A percentile compares a stretch with the other conserved stretches of the same genome.
Conservation (phyloP, 2,888 invertebrate species). For the Acrocyrtus sp. region DNA sequence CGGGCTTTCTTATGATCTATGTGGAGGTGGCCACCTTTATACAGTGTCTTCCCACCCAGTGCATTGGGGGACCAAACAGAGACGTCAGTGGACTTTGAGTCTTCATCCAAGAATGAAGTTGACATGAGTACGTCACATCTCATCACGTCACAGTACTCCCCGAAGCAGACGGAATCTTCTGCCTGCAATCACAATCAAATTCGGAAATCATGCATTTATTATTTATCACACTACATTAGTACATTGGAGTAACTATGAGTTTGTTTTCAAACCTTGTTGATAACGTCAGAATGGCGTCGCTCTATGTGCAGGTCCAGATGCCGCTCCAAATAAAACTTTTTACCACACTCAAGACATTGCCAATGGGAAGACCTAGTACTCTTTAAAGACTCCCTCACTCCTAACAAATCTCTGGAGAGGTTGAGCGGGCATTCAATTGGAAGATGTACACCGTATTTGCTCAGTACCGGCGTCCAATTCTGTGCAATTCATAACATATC, state of each 20-base stretch:
- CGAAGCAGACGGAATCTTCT: conserved; percentile 91
- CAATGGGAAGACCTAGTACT: conserved; percentile 88
- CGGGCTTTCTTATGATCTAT: conserved; percentile 42
- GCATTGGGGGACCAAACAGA: conserved; percentile 62
- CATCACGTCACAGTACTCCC: conserved; percentile 96
- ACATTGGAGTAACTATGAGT: neutral
- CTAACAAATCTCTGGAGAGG: conserved; percentile 86
- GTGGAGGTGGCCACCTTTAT: conserved; percentile 27
- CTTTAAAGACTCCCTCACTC: conserved; percentile 86
- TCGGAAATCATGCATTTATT: too few relatives aligned
- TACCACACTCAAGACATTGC: conserved; percentile 91
- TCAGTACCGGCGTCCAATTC: conserved; percentile 91
- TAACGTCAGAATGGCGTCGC: conserved; percentile 84
- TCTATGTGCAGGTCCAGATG: conserved; percentile 90
- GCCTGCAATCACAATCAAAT: conserved; percentile 72
- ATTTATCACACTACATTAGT: too few relatives aligned
- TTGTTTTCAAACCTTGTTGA: conserved; percentile 76
- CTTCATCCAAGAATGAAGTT: conserved; percentile 62
- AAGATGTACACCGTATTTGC: conserved; percentile 86
- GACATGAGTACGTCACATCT: conserved; percentile 88
- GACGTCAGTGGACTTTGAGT: conserved; percentile 62
- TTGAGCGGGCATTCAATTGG: conserved; percentile 92
- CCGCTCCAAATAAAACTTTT: conserved; percentile 89
- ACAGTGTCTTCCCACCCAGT: conserved; percentile 30
- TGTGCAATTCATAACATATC: conserved; percentile 63